phyloP scores from a whole-genome alignment of 2,888 invertebrate species.

The Ypsolopha scabrella region DNA sequence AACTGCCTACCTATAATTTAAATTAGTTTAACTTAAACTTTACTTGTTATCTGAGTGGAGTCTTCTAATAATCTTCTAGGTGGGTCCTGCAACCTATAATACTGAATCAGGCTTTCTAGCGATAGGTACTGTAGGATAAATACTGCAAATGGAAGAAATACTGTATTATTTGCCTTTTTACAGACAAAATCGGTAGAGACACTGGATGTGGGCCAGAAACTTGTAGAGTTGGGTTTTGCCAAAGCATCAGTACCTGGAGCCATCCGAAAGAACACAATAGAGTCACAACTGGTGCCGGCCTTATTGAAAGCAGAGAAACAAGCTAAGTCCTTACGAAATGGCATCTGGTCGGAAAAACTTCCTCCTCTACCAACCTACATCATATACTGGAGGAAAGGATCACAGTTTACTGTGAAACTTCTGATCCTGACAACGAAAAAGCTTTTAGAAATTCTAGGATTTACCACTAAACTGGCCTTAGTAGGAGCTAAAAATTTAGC shows the following conservation, averaged over 20 bases:
- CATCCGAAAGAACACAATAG: conserved; percentile 45
- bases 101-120: neutral
- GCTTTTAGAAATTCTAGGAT: conserved; percentile 25
- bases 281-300: conserved; percentile 43
- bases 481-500: conserved; percentile 38
- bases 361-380: conserved; percentile 49
- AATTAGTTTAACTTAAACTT: too few relatives aligned
- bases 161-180: conserved; percentile 14
- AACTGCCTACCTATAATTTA: too few relatives aligned
- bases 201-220: conserved; percentile 51
- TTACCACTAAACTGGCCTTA: conserved; percentile 35
- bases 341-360: conserved; percentile 56
- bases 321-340: conserved; percentile 48
- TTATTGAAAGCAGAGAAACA: conserved; percentile 48
- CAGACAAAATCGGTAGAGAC: conserved; percentile 50
- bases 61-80: too few relatives aligned
- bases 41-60: too few relatives aligned
- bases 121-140: too few relatives aligned
- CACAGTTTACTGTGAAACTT: conserved; percentile 25
- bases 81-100: too few relatives aligned
- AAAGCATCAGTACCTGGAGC: conserved; percentile 40
- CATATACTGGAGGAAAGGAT: conserved; percentile 48
- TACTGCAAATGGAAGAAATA: too few relatives aligned
- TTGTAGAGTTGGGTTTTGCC: conserved; percentile 61
- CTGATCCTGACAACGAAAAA: conserved; percentile 29